Evolutionary conservation across 1,140 invertebrate species (phyloP).

Genomic region (Drosophila repletoides): DNA sequence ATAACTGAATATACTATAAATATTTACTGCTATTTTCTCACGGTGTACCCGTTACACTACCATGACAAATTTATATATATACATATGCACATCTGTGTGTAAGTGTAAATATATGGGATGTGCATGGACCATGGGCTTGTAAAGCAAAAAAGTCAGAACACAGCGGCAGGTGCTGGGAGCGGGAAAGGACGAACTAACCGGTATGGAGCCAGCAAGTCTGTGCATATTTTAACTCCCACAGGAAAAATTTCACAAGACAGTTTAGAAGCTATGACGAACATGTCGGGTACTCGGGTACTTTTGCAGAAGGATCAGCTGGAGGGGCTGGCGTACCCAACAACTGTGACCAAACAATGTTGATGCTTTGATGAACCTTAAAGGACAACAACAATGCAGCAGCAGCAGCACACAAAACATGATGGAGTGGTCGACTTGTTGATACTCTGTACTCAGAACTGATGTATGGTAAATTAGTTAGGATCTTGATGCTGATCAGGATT

Average conservation of each 20-base stretch:
- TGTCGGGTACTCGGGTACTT: too few species aligned
- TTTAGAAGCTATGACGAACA: constrained; percentile 70
- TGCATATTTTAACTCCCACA: constrained; percentile 79
- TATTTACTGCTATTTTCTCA: too few species aligned
- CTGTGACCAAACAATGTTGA: constrained; percentile 80
- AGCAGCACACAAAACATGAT: constrained; percentile 21
- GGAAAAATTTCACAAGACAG: constrained; percentile 80
- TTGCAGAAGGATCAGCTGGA: background rate
- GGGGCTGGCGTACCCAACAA: constrained; percentile 52
- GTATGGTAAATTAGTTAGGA: too few species aligned
- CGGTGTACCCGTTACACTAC: constrained; percentile 25
- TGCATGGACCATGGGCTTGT: background rate
- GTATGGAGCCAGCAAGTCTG: constrained; percentile 53
- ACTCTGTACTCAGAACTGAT: too few species aligned
- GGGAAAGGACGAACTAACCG: background rate
- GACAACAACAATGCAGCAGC: constrained; percentile 53
- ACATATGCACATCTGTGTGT: background rate
- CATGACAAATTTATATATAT: constrained; percentile 6
- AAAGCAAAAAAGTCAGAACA: constrained; percentile 64
- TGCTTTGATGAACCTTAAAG: constrained; percentile 78
- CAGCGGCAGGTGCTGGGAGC: background rate
- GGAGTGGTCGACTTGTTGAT: too few species aligned
- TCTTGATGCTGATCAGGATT: too few species aligned
- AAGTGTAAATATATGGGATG: background rate
- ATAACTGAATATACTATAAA: too few species aligned